Evolutionary conservation across 2,113 vertebrate species (phyloP).

Genomic region (Rhinolophus ferrumequinum): DNA sequence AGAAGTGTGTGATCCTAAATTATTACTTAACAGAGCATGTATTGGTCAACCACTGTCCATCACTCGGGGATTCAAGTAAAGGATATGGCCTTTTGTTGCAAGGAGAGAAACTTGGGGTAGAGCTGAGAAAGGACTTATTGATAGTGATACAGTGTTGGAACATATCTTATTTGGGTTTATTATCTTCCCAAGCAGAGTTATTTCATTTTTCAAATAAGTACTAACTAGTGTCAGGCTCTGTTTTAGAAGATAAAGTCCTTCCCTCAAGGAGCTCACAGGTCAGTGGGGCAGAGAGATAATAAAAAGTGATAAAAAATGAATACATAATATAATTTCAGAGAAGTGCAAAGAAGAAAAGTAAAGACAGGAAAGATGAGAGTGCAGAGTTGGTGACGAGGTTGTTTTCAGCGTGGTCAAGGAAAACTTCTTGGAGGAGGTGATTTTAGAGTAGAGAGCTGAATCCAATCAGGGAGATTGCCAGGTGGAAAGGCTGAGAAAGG

Average conservation of each 20-base stretch:
- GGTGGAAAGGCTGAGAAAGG: background rate
- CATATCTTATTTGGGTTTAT: background rate
- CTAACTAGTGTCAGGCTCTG: background rate
- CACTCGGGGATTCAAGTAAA: background rate
- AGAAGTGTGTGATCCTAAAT: background rate
- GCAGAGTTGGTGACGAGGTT: background rate
- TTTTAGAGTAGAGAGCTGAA: background rate
- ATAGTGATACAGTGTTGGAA: background rate
- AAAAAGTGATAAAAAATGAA: background rate
- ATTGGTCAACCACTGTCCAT: background rate
- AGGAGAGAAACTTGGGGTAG: background rate
- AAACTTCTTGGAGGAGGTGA: background rate
- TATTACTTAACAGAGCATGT: background rate
- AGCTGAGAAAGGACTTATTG: background rate
- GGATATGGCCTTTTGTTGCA: background rate
- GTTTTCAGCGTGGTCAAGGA: background rate
- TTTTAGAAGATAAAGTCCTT: background rate
- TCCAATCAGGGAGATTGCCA: background rate
- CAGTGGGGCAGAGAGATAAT: background rate
- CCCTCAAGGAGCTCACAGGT: background rate
- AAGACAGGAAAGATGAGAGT: background rate
- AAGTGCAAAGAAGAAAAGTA: background rate
- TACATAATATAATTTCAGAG: background rate
- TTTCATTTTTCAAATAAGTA: background rate
- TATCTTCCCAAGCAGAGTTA: background rate